Percentiles rank a stretch among this genome's conserved stretches.
Evolutionary conservation across 2,888 invertebrate genomes (phyloP).

Genomic region (Anoncus sp.): DNA sequence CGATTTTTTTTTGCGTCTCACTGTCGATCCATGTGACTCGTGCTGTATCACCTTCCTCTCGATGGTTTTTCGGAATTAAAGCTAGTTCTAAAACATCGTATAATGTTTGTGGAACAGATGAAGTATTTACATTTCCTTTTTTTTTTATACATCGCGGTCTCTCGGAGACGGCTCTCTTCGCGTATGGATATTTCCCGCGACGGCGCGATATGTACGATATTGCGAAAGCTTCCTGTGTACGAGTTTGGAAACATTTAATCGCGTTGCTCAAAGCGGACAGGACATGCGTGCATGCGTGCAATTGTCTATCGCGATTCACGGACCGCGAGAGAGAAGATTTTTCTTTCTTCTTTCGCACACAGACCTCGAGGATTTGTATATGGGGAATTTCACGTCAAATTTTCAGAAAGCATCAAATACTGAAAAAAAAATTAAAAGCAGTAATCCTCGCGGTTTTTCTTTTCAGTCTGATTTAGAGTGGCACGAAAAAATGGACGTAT

Average conservation of each 20-base stretch:
- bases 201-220: conserved; percentile 40
- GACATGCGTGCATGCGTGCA: conserved; percentile 61
- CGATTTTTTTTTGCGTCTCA: too few species aligned
- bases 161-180: conserved; percentile 37
- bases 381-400: neutral
- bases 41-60: too few species aligned
- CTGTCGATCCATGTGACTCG: too few species aligned
- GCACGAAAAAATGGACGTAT: too few species aligned
- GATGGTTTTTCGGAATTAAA: too few species aligned
- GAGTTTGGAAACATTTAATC: conserved; percentile 60
- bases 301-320: conserved; percentile 71
- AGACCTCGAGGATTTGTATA: neutral
- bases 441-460: neutral
- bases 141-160: conserved; percentile 19
- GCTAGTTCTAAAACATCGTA: too few species aligned
- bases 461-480: neutral
- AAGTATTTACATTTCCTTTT: too few species aligned
- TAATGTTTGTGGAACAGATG: too few species aligned
- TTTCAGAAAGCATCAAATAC: too few species aligned
- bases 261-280: conserved; percentile 59
- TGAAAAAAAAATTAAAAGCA: too few species aligned
- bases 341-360: conserved; percentile 67
- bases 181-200: conserved; percentile 19
- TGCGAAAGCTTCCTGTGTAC: conserved; percentile 56
- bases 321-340: conserved; percentile 75